Conservation (phyloP, 2,888 invertebrate genomes). For the Napeogenes inachia region DNA sequence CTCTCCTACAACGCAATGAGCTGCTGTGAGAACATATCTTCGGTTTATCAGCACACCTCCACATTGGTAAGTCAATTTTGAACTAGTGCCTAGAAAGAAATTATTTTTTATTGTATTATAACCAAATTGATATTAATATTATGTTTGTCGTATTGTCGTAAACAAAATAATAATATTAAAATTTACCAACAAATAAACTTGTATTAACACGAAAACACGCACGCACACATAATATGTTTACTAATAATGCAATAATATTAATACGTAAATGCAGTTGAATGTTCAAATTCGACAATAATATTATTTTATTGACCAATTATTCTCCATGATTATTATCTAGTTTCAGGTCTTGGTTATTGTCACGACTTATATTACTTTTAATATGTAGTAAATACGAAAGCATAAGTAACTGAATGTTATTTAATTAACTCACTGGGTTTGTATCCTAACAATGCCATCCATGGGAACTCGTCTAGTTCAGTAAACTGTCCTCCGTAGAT, state of each 20-base stretch:
- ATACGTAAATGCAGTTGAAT: no score
- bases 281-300: no score
- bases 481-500: slow-evolving; percentile 80
- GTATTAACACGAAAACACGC: no score
- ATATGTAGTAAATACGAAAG: no score
- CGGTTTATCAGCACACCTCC: slow-evolving; percentile 79
- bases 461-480: slow-evolving; percentile 80
- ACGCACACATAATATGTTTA: no score
- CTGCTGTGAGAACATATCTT: slow-evolving; percentile 79
- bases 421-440: slow-evolving; percentile 59
- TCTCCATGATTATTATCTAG: no score
- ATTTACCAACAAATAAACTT: no score
- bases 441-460: slow-evolving; percentile 79
- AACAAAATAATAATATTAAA: no score
- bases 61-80: slow-evolving; percentile 73
- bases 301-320: no score
- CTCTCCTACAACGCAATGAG: slow-evolving; percentile 78
- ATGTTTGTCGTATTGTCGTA: no score
- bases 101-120: background rate
- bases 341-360: no score
- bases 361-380: background rate
- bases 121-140: background rate
- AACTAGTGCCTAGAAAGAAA: slow-evolving; percentile 22
- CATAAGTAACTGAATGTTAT: background rate
- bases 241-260: no score